These are phyloP conservation scores for Dasyornis broadbenti DNA, from an alignment of 2,113 vertebrate species.

Conservation along the genomic window DNA sequence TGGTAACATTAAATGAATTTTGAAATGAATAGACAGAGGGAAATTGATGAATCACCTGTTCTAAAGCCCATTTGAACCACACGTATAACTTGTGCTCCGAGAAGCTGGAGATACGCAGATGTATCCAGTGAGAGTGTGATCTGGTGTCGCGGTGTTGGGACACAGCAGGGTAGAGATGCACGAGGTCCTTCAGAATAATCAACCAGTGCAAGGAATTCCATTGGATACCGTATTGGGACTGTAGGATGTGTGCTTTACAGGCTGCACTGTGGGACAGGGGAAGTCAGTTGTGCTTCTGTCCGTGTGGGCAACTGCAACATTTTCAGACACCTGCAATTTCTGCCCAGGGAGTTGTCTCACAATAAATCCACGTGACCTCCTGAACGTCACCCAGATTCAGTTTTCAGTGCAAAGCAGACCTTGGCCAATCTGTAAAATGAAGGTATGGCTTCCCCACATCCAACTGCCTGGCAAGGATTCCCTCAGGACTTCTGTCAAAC, in stretches of 20 bases:
- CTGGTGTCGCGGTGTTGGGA: too few species aligned
- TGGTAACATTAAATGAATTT: neutral
- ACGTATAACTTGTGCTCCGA: neutral
- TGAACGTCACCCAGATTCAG: neutral
- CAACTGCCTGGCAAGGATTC: neutral
- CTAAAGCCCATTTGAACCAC: neutral
- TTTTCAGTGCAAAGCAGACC: neutral
- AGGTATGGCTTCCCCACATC: neutral
- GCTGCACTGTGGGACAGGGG: neutral
- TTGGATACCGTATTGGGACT: too few species aligned
- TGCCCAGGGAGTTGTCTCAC: neutral
- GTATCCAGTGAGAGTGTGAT: neutral
- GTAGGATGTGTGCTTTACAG: neutral
- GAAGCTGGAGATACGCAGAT: accelerated
- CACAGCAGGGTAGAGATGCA: neutral
- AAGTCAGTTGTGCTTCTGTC: neutral
- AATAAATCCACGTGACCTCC: neutral
- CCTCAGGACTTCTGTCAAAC: neutral
- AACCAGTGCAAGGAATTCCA: neutral
- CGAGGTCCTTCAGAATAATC: neutral
- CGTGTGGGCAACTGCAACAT: neutral
- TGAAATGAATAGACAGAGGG: neutral
- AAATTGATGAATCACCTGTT: neutral
- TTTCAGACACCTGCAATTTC: neutral
- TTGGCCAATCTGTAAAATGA: neutral